Evolutionary conservation across 2,113 vertebrate species (phyloP).

Genomic region (Silurus asotus): DNA sequence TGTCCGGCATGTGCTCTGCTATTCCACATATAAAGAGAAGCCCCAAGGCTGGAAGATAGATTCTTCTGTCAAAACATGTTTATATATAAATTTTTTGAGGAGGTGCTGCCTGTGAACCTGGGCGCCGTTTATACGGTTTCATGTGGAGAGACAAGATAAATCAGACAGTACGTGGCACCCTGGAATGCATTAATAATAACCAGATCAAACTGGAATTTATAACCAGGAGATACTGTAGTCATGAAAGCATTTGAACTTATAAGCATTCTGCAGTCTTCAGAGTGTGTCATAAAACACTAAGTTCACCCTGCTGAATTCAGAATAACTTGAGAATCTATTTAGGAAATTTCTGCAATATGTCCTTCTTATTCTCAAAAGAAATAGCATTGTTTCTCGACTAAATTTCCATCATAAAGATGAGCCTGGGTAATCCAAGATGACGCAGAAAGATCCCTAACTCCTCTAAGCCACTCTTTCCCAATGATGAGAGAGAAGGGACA

Average conservation of each 20-base stretch:
- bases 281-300: background rate
- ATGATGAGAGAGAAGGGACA: constrained; percentile 48
- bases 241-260: constrained; percentile 42
- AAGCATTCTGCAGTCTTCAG: constrained; percentile 1
- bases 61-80: constrained; percentile 62
- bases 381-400: constrained; percentile 44
- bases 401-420: constrained; percentile 48
- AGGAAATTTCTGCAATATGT: background rate
- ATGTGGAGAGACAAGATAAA: constrained; percentile 62
- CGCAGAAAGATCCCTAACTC: constrained; percentile 49
- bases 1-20: constrained; percentile 49
- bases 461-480: constrained; percentile 50
- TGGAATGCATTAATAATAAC: constrained; percentile 51
- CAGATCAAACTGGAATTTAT: constrained; percentile 60
- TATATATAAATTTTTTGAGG: constrained; percentile 62
- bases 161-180: constrained; percentile 54
- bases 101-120: constrained; percentile 52
- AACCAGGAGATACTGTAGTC: background rate
- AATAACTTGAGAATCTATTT: background rate
- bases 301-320: background rate
- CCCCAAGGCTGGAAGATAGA: constrained; percentile 51
- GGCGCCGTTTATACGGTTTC: constrained; percentile 58
- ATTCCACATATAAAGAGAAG: constrained; percentile 44
- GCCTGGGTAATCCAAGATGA: constrained; percentile 50
- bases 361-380: background rate